Evolutionary conservation across 2,888 invertebrate species (phyloP), one percentile per base, ranked within the genome.

Genomic region (Chaitophorus viminalis): DNA sequence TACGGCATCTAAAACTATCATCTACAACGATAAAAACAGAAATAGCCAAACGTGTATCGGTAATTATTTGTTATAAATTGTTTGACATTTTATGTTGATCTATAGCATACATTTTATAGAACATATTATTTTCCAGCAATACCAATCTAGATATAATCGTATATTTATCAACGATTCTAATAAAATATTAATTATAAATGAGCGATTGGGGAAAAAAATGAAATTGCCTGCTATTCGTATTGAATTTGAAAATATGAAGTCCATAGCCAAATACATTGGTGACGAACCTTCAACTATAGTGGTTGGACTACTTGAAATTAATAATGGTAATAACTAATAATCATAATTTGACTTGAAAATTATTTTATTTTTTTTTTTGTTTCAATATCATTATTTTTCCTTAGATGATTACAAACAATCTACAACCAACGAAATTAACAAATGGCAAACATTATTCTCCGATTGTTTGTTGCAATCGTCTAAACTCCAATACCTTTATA

Each of bases 331-430:
- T 39, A 21, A 65, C 17, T 31, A 31, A 9, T 54, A 60, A 33
- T 25, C 33, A n/a, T 9, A n/a, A 79, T 54, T 46, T 29, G 29
- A 29, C 1, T 14, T 46, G 2, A 14, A 46, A 39, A 75, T 14
- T n/a, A 29, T 52, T 36, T 75, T 74, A 29, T 0, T 83, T 4
- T 29, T 39, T 14, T 29, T 46, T 52, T 46, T 6, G 3, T 74
- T 36, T 74, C 3, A 36, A 36, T 31, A 6, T 21, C 2, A 36
- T 36, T 36, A 33, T 36, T 36, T 75, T 21, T 33, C n/a, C 1
- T 65, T 31, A 87, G 86, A 60, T 1, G 79, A 87, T n/a, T 79
- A 75, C 31, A 87, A 87, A 81, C n/a, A 31, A 3, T 36, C 18
- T 5, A 9, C 81, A 39, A 21, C 4, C 3, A 3, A 60, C 1